Evolutionary conservation across 1,140 invertebrate species (phyloP).

Genomic region (Mamestra configurata): DNA sequence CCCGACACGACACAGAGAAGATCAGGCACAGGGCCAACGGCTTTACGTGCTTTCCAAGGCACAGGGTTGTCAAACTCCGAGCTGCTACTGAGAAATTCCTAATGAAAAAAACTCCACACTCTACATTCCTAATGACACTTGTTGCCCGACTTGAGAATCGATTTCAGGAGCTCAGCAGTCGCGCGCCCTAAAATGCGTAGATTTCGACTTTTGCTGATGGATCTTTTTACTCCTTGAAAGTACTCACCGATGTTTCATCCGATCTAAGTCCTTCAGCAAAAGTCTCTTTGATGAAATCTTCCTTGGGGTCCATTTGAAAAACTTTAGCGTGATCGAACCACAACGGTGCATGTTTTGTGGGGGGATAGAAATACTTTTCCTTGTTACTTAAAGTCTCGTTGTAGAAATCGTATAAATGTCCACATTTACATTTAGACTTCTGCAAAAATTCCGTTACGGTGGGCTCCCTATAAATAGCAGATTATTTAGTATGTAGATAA

Average conservation of each 20-base stretch:
- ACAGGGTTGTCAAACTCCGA: no score
- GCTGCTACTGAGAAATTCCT: no score
- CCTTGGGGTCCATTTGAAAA: conserved; percentile 75
- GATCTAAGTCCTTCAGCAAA: conserved; percentile 70
- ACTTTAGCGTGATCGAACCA: conserved; percentile 78
- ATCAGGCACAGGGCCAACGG: no score
- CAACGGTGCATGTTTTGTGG: conserved; percentile 64
- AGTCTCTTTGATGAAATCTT: conserved; percentile 79
- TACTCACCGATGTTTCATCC: conserved; percentile 65
- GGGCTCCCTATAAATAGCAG: conserved; percentile 65
- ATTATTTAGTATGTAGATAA: not conserved
- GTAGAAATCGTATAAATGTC: conserved; percentile 78
- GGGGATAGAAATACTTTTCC: conserved; percentile 76
- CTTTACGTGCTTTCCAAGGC: no score
- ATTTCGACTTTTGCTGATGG: no score
- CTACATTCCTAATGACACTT: no score
- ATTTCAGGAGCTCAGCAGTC: no score
- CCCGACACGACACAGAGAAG: no score
- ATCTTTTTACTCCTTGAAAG: not conserved
- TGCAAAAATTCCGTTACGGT: conserved; percentile 70
- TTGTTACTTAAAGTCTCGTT: conserved; percentile 62
- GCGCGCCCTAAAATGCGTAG: no score
- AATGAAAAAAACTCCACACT: no score
- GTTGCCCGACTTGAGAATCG: no score
- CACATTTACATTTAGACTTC: conserved; percentile 77